Percentiles rank a stretch among this genome's conserved stretches.
These are phyloP conservation scores for Drosophila auraria DNA, from an alignment of 1,140 invertebrate species.

Conservation along the genomic window DNA sequence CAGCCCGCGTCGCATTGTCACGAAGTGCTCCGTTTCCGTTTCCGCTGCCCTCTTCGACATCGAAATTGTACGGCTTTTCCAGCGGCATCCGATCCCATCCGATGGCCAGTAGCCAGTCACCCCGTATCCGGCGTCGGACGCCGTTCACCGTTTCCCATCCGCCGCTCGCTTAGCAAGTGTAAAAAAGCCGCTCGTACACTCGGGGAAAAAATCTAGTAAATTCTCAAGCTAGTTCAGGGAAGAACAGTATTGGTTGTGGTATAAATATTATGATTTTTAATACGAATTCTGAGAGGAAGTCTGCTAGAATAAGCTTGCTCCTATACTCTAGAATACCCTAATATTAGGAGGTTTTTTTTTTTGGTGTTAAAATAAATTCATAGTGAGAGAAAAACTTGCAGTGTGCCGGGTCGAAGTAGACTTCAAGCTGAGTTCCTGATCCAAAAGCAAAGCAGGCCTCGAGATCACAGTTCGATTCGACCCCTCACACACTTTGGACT, in stretches of 20 bases:
- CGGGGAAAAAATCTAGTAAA: background rate
- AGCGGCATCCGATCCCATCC: conserved; percentile 21
- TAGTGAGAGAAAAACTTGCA: background rate
- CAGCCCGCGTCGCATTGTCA: conserved; percentile 58
- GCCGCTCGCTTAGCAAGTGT: conserved; percentile 5
- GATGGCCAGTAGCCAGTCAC: conserved; percentile 38
- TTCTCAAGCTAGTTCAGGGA: too few relatives aligned
- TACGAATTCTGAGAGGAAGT: background rate
- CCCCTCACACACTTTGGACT: conserved; percentile 8
- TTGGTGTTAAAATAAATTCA: background rate
- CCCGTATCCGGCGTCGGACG: conserved; percentile 38
- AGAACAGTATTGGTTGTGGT: too few relatives aligned
- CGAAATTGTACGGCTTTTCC: conserved; percentile 29
- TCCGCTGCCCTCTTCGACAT: conserved; percentile 2
- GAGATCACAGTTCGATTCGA: conserved; percentile 34
- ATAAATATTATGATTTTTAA: background rate
- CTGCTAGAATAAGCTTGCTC: background rate
- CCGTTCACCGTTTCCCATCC: conserved; percentile 31
- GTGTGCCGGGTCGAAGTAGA: conserved; percentile 10
- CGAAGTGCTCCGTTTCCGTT: conserved; percentile 49
- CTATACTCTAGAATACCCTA: too few relatives aligned
- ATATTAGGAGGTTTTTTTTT: too few relatives aligned
- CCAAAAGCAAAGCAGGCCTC: conserved; percentile 22
- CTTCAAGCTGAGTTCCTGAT: background rate
- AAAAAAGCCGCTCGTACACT: conserved; percentile 11